Conservation (phyloP, 2,888 invertebrate genomes). For the Camponotus fellah region DNA sequence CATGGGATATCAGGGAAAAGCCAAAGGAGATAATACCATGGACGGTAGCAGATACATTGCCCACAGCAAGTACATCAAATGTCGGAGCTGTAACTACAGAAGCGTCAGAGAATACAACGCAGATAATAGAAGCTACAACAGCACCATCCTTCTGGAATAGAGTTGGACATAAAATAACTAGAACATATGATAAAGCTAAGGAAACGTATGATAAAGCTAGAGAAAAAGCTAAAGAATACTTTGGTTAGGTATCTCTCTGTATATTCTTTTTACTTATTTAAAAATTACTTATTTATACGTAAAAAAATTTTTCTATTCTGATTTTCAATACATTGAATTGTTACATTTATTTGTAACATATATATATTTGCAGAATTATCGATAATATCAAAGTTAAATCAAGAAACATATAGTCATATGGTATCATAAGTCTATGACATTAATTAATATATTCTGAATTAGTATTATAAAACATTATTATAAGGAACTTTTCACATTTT, state of each 20-base stretch:
- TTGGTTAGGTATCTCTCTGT: slow-evolving; percentile 71
- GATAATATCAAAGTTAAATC: neutral
- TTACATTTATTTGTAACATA: slow-evolving; percentile 59
- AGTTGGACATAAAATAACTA: slow-evolving; percentile 87
- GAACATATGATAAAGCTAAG: slow-evolving; percentile 87
- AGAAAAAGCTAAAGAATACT: slow-evolving; percentile 87
- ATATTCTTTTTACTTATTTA: slow-evolving; percentile 30
- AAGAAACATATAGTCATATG: slow-evolving; percentile 13
- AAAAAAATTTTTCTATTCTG: slow-evolving; percentile 1
- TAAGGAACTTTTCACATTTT: slow-evolving; percentile 51
- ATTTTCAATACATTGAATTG: neutral
- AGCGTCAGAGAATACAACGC: slow-evolving; percentile 33
- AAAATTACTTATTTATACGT: slow-evolving; percentile 47
- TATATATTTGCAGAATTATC: neutral
- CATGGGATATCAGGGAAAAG: slow-evolving; percentile 79
- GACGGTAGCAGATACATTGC: neutral
- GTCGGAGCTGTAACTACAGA: slow-evolving; percentile 56
- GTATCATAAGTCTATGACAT: slow-evolving; percentile 35
- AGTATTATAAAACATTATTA: slow-evolving; percentile 69
- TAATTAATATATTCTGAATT: slow-evolving; percentile 44
- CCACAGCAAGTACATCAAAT: neutral
- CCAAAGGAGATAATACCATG: slow-evolving; percentile 43
- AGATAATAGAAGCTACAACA: slow-evolving; percentile 41
- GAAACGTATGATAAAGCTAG: slow-evolving; percentile 87
- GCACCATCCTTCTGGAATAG: slow-evolving; percentile 88